Evolutionary conservation across 2,888 invertebrate genomes (phyloP).

Genomic region (Aricia artaxerxes): DNA sequence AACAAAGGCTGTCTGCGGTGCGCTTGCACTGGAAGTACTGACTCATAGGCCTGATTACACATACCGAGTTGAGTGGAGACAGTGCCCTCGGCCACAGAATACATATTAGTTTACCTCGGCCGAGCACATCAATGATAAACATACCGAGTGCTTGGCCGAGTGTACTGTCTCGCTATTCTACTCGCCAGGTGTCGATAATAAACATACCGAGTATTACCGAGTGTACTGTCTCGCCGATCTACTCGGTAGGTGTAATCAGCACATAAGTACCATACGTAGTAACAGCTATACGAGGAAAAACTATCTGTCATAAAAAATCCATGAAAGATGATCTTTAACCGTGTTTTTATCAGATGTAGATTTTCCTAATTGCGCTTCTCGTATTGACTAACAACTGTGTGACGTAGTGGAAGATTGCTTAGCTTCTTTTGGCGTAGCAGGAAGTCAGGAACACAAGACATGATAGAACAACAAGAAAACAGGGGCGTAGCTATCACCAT

Average conservation of each 20-base stretch:
- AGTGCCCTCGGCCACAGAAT: neutral
- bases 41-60: neutral
- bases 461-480: too few species aligned
- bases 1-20: slow-evolving; percentile 1
- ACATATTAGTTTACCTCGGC: too few species aligned
- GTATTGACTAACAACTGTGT: neutral
- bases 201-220: too few species aligned
- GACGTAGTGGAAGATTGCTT: neutral
- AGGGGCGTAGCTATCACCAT: too few species aligned
- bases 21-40: slow-evolving; percentile 14
- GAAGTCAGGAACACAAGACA: too few species aligned
- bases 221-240: too few species aligned
- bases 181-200: too few species aligned
- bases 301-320: neutral
- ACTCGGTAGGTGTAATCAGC: too few species aligned
- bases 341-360: neutral
- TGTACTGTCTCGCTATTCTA: too few species aligned
- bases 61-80: neutral
- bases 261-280: neutral
- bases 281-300: neutral
- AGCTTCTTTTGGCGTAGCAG: neutral
- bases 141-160: too few species aligned
- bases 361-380: neutral
- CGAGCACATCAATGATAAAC: too few species aligned
- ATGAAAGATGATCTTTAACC: neutral